phyloP scores from a whole-genome alignment of 2,113 vertebrate species.

The Rattus norvegicus region DNA sequence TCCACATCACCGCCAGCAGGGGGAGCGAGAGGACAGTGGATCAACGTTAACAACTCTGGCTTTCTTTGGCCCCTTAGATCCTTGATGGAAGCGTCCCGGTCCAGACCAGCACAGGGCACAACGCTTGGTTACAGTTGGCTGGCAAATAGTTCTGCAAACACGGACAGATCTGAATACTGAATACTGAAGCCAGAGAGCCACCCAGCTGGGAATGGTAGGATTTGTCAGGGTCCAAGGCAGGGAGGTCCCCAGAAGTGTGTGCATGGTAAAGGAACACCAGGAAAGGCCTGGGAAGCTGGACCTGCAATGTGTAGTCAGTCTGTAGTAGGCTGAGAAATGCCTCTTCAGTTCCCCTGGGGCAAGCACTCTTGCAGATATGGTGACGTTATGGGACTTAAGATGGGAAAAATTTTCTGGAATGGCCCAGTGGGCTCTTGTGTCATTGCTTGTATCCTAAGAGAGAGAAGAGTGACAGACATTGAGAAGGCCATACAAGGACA shows the following conservation, averaged over 20 bases:
- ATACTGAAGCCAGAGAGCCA: not conserved
- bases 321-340: not conserved
- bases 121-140: accelerated
- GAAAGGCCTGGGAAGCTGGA: not conserved
- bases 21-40: not conserved
- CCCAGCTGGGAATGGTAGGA: not conserved
- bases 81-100: not conserved
- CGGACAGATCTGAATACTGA: not conserved
- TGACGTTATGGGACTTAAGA: not conserved
- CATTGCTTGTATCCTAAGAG: not conserved
- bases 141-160: not conserved
- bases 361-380: not conserved
- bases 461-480: not conserved
- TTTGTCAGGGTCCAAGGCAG: not conserved
- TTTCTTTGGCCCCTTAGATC: not conserved
- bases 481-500: not conserved
- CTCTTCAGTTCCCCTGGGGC: not conserved
- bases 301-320: too few species aligned
- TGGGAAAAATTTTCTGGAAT: not conserved
- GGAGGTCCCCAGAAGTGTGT: not conserved
- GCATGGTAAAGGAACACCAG: too few species aligned
- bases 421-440: not conserved
- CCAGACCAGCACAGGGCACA: not conserved
- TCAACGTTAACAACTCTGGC: not conserved
- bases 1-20: accelerated